Evolutionary conservation across 2,113 vertebrate genomes (phyloP).

Genomic region (Chunga burmeisteri): DNA sequence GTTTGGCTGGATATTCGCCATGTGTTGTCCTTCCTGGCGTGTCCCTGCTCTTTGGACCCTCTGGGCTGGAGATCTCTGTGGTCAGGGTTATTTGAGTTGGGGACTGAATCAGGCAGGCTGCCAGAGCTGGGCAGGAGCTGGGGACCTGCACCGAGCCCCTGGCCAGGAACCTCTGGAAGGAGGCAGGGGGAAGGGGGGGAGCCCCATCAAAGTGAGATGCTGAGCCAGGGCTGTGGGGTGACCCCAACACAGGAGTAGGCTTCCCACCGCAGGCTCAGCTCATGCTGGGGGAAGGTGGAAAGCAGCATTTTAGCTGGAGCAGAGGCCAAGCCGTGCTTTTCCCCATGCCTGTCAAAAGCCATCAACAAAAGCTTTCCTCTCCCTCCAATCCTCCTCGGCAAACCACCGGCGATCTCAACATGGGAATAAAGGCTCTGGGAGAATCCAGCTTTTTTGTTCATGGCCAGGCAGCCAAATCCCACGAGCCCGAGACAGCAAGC

Average conservation of each 20-base stretch:
- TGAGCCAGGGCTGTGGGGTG: neutral
- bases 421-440: conserved; percentile 37
- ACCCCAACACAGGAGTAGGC: neutral
- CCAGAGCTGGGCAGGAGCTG: fast-evolving
- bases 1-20: neutral
- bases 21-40: fast-evolving
- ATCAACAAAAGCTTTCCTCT: conserved; percentile 30
- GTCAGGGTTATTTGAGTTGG: neutral
- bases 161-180: neutral
- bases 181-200: neutral
- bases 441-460: conserved; percentile 13
- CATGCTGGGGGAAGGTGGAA: neutral
- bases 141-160: fast-evolving
- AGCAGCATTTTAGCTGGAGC: neutral
- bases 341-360: conserved; percentile 25
- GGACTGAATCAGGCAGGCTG: neutral
- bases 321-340: neutral
- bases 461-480: conserved; percentile 16
- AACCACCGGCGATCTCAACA: neutral
- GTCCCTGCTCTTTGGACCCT: neutral
- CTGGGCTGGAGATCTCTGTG: neutral
- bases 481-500: neutral
- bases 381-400: neutral
- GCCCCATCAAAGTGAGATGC: neutral
- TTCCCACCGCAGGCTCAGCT: neutral